A percentile compares a stretch with the other conserved stretches of the same genome.
Conservation (phyloP, 2,113 vertebrate genomes). For the Sminthopsis crassicaudata region DNA sequence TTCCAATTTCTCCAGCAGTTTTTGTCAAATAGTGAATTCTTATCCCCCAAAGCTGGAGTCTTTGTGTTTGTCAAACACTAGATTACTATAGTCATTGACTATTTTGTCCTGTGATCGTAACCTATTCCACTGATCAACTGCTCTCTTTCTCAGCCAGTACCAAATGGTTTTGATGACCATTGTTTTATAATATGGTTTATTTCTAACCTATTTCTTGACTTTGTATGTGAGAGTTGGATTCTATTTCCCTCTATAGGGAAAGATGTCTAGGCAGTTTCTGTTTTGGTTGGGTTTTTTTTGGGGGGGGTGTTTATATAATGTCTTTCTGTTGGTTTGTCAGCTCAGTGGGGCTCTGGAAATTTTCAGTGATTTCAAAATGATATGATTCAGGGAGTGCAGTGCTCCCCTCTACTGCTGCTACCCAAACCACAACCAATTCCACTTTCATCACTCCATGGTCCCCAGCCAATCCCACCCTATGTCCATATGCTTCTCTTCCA, state of each 20-base stretch:
- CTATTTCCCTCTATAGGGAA: not conserved
- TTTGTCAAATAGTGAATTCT: too few relatives aligned
- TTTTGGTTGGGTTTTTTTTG: too few relatives aligned
- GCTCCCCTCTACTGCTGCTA: not conserved
- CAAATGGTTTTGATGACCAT: too few relatives aligned
- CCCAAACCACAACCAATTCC: not conserved
- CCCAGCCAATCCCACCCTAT: not conserved
- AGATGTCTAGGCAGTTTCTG: not conserved
- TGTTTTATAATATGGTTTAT: not conserved
- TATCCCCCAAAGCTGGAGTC: too few relatives aligned
- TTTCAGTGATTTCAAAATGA: not conserved
- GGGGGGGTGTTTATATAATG: not conserved
- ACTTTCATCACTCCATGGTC: not conserved
- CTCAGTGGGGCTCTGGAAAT: not conserved
- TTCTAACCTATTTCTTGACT: not conserved
- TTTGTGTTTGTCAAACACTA: too few relatives aligned
- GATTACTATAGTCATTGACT: too few relatives aligned
- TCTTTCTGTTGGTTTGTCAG: not conserved
- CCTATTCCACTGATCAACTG: too few relatives aligned
- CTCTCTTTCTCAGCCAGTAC: too few relatives aligned
- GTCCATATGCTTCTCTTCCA: not conserved
- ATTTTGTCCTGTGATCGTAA: too few relatives aligned
- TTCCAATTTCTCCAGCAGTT: too few relatives aligned
- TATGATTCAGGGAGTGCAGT: not conserved
- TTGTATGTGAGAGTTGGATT: not conserved